These are phyloP conservation scores for Urocynchramus pylzowi DNA, from an alignment of 2,113 vertebrate genomes.

Conservation along the genomic window DNA sequence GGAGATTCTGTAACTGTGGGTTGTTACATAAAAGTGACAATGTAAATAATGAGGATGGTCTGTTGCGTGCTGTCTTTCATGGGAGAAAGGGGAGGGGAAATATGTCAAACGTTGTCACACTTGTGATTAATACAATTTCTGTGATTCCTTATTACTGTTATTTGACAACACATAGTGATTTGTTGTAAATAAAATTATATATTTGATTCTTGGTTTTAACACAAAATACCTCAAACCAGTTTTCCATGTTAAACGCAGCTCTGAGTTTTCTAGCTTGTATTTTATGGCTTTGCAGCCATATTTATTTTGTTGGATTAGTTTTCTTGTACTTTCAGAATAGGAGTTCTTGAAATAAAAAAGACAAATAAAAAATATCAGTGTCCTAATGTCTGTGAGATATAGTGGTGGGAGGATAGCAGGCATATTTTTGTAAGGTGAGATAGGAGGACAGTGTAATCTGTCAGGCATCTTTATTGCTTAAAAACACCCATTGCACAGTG, in stretches of 20 bases:
- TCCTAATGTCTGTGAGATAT: background rate
- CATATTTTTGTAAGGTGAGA: background rate
- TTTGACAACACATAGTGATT: background rate
- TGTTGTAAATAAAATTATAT: background rate
- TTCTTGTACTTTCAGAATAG: background rate
- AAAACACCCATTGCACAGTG: fast-evolving
- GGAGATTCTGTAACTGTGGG: background rate
- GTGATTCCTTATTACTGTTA: background rate
- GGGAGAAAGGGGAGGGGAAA: background rate
- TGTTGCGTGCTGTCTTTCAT: background rate
- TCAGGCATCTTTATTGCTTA: background rate
- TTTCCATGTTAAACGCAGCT: background rate
- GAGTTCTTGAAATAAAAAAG: background rate
- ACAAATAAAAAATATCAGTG: too few species aligned
- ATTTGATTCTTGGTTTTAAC: background rate
- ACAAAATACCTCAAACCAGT: background rate
- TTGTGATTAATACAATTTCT: background rate
- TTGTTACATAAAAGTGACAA: conserved; percentile 30
- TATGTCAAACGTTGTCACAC: background rate
- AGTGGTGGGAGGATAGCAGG: background rate
- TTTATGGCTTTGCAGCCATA: background rate
- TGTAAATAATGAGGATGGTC: conserved; percentile 32
- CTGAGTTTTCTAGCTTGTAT: background rate
- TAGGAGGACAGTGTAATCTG: background rate
- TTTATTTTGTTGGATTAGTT: background rate